A percentile compares a stretch with the other conserved stretches of the same genome.
Evolutionary conservation across 1,140 invertebrate genomes (phyloP).

Genomic region (Mamestra configurata): DNA sequence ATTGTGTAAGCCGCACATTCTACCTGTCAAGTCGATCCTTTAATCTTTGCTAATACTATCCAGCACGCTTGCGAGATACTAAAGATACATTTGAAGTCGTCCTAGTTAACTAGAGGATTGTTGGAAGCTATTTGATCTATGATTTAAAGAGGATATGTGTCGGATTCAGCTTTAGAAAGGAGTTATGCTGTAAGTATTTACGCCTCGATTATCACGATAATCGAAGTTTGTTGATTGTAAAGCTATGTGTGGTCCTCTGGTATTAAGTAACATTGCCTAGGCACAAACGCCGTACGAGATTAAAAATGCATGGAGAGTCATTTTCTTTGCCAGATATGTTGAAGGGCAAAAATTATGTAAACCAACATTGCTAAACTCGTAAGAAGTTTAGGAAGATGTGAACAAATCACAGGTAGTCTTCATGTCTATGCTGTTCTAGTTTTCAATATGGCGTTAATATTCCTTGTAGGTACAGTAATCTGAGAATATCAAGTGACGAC

Average conservation of each 20-base stretch:
- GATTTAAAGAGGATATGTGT: background rate
- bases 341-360: no score
- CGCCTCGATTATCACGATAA: background rate
- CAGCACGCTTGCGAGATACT: slow-evolving; percentile 27
- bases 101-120: slow-evolving; percentile 16
- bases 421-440: background rate
- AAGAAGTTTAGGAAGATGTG: no score
- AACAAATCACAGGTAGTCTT: no score
- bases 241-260: no score
- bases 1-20: slow-evolving; percentile 36
- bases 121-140: slow-evolving; percentile 3
- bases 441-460: background rate
- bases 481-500: background rate
- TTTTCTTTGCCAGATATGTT: no score
- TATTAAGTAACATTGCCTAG: no score
- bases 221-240: no score
- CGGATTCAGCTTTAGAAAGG: background rate
- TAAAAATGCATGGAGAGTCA: no score
- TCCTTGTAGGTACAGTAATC: slow-evolving; percentile 3
- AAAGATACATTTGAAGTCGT: slow-evolving; percentile 10
- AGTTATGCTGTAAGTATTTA: background rate
- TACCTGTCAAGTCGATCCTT: slow-evolving; percentile 38
- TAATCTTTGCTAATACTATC: slow-evolving; percentile 39
- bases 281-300: no score
- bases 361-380: no score